A percentile compares a stretch with the other conserved stretches of the same genome.
Conservation (phyloP, 2,888 invertebrate genomes). For the Anoplius nigerrimus region DNA sequence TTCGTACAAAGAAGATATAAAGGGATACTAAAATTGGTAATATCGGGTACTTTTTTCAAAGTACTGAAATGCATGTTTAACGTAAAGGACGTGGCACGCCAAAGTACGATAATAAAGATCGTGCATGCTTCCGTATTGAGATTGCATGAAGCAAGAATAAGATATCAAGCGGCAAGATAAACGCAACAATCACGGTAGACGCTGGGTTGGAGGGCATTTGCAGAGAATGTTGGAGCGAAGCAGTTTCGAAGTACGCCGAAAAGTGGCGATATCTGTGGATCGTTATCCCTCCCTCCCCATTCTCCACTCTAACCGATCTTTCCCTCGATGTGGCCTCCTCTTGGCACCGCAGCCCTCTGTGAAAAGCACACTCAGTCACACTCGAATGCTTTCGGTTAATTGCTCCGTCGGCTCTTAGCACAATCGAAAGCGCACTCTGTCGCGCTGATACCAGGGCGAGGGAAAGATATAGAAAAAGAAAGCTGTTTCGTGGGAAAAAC, state of each 20-base stretch:
- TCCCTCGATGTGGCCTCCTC: neutral
- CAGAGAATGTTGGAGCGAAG: neutral
- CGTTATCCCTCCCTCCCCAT: slow-evolving; percentile 19
- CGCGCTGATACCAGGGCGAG: too few species aligned
- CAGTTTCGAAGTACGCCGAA: slow-evolving; percentile 2
- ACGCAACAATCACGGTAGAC: too few species aligned
- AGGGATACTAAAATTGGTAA: too few species aligned
- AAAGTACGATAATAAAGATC: too few species aligned
- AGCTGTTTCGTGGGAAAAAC: too few species aligned
- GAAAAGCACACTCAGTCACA: slow-evolving; percentile 46
- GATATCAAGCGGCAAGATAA: too few species aligned
- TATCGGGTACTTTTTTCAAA: too few species aligned
- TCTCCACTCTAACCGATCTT: neutral
- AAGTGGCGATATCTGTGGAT: slow-evolving; percentile 43
- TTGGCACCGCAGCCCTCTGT: slow-evolving; percentile 1
- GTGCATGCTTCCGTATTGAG: slow-evolving; percentile 22
- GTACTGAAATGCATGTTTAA: too few species aligned
- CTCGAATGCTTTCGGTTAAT: slow-evolving; percentile 43
- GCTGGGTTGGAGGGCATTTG: slow-evolving; percentile 18
- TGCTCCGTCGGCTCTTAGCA: slow-evolving; percentile 30
- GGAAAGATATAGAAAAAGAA: too few species aligned
- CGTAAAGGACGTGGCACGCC: too few species aligned
- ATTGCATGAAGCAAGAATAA: too few species aligned
- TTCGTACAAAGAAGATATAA: too few species aligned
- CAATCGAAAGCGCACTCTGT: neutral